Base-by-base conservation (phyloP, 1,140 invertebrate species). In the Eubasilissa regina region DNA sequence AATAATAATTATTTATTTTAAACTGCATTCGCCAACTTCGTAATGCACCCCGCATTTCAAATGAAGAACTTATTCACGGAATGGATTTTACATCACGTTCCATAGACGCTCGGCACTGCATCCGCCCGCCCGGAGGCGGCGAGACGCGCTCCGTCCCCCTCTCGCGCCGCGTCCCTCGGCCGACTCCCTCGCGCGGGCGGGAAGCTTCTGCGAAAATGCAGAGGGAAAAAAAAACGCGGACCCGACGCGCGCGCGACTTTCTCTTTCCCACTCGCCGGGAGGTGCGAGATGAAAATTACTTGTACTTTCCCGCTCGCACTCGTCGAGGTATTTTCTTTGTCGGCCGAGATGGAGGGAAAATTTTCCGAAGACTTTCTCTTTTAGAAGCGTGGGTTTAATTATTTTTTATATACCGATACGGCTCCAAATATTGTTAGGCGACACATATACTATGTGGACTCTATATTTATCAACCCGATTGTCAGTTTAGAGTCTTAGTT, bases 271-370 rank as follows among this genome's bases (percentile, higher is more conserved):
- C 58, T 1, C 58, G 58, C 11, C 25, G 58, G 25, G 6, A 21
- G 6, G 58, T 10, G 21, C 4, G 58, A 4, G n/a, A 35, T 1
- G 21, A 35, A 15, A 0, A 55, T 55, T 55, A 55, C 6, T 55
- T 4, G n/a, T 55, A 17, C 58, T 62, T 60, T 62, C 58, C 25
- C 58, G 21, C 58, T 62, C 25, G 58, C 58, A 35, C 58, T 62
- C 58, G 13, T 62, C 25, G 58, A 13, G 17, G 58, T 19, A 13
- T 62, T 62, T 62, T 11, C 58, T 62, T 55, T 35, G 58, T 13
- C 8, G 58, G 21, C 19, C 13, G 58, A 55, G 19, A 55, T n/a
- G n/a, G n/a, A n/a, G n/a, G n/a, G n/a, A n/a, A n/a, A n/a, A n/a
- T n/a, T n/a, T n/a, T n/a, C n/a, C n/a, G n/a, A n/a, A n/a, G n/a